Evolutionary conservation across 2,113 vertebrate species (phyloP), one percentile per base, ranked within the genome.

Genomic region (Festucalex cinctus): DNA sequence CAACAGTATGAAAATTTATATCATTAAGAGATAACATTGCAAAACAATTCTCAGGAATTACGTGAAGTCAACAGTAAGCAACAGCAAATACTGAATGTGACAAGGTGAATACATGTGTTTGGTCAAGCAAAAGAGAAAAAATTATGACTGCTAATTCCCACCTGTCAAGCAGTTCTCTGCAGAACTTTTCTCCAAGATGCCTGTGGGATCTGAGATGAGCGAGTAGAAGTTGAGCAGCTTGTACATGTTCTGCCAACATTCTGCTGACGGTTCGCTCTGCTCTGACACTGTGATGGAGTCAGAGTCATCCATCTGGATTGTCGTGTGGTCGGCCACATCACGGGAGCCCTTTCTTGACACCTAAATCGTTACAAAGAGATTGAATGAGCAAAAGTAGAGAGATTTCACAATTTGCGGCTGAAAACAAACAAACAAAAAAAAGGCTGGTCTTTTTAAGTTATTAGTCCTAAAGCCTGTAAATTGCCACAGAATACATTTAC

Each of bases 221-320:
- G 97, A 99, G 77, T 99, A 99, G 86, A 99, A 99, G 89, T 99
- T 99, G 41, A 99, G 89, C 7, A 99, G 88, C 76, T 99, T 99
- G 85, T 99, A 99, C 97, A 99, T 99, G 70, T 99, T 98, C 88
- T 99, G 97, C 97, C 97, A 99, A 85, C 97, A 99, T 80, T 99
- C 96, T 0, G 97, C 97, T 0, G 97, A 99, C 5, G 96, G 97
- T 81, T 99, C 97, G 0, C 97, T 99, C 90, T 99, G 97, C 74
- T 99, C 97, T 0, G 97, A 99, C 83, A 99, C 97, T 0, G 97
- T 98, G 73, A 99, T 98, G 63, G 97, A 99, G 86, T 99, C 97
- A 0, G 97, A 99, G 81, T 99, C 97, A 65, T 99, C 97, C 95
- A 99, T 97, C 63, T 95, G 97, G 82, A 97, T 94, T 0, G 96